A percentile compares a stretch with the other conserved stretches of the same genome.
phyloP scores from a whole-genome alignment of 2,113 vertebrate genomes.

The Xyrauchen texanus region DNA sequence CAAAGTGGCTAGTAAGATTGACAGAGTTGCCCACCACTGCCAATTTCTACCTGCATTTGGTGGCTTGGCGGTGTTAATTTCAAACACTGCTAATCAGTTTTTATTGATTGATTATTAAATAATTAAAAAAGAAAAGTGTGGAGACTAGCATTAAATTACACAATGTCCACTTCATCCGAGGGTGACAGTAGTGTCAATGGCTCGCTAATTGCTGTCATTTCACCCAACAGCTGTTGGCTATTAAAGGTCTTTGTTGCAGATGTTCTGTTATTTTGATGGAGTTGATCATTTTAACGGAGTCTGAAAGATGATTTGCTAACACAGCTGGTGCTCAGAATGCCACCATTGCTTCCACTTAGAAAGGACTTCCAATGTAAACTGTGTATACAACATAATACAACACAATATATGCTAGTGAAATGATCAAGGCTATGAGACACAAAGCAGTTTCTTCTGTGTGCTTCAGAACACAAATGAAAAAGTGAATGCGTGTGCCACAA shows the following conservation, averaged over 20 bases:
- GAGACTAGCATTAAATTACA: constrained; percentile 14
- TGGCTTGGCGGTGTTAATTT: no score
- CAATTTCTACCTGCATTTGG: no score
- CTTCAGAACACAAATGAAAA: constrained; percentile 18
- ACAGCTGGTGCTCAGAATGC: not conserved
- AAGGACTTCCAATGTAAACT: no score
- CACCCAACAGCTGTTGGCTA: constrained; percentile 75
- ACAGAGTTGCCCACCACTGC: no score
- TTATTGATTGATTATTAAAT: not conserved
- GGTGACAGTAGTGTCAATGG: constrained; percentile 4
- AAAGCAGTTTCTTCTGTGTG: constrained; percentile 15
- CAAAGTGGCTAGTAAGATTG: no score
- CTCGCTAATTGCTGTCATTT: constrained; percentile 55
- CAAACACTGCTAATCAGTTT: no score
- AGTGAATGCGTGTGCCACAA: constrained; percentile 7
- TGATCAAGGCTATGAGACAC: constrained; percentile 11
- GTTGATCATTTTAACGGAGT: constrained; percentile 75
- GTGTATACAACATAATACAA: not conserved
- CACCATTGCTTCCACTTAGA: not conserved
- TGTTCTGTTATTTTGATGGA: constrained; percentile 75
- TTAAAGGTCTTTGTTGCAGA: constrained; percentile 77
- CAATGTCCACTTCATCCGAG: constrained; percentile 14
- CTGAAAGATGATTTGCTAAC: constrained; percentile 69
- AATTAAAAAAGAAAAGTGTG: not conserved
- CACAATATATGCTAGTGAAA: constrained; percentile 4